These are phyloP conservation scores for Sarcophaga rosellei DNA, from an alignment of 2,888 invertebrate species.

Conservation along the genomic window DNA sequence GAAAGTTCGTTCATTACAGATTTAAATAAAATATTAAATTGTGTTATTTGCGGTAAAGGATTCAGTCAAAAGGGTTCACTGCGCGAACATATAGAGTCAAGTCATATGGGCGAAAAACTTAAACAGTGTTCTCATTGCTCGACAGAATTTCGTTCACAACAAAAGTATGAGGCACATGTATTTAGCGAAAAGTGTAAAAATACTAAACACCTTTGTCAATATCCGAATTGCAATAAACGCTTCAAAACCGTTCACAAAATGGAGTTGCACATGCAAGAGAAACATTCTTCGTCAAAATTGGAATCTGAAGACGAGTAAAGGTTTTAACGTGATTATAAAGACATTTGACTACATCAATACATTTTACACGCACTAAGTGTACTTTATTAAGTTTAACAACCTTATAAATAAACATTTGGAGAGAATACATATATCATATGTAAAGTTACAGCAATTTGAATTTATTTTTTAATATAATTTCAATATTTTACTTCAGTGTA, in stretches of 20 bases:
- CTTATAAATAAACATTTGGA: too few species aligned
- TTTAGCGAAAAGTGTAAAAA: constrained; percentile 66
- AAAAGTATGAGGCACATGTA: constrained; percentile 67
- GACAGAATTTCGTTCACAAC: constrained; percentile 59
- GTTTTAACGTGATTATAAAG: not conserved
- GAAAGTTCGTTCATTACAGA: not conserved
- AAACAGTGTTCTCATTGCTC: constrained; percentile 67
- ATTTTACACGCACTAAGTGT: not conserved
- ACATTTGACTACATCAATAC: not conserved
- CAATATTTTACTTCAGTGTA: too few species aligned
- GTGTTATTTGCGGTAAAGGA: constrained; percentile 51
- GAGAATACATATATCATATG: too few species aligned
- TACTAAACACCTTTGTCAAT: constrained; percentile 53
- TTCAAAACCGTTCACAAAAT: constrained; percentile 66
- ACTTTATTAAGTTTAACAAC: too few species aligned
- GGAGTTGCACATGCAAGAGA: constrained; percentile 65
- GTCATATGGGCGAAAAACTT: constrained; percentile 63
- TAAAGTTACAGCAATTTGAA: too few species aligned
- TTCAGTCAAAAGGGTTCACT: constrained; percentile 44
- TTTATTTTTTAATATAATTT: too few species aligned
- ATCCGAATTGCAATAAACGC: constrained; percentile 57
- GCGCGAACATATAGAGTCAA: constrained; percentile 58
- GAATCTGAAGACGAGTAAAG: constrained; percentile 21
- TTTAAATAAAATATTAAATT: constrained; percentile 29
- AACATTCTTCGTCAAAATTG: constrained; percentile 35